Evolutionary conservation across 2,888 invertebrate species (phyloP).

Genomic region (Galerucella nymphaeae): DNA sequence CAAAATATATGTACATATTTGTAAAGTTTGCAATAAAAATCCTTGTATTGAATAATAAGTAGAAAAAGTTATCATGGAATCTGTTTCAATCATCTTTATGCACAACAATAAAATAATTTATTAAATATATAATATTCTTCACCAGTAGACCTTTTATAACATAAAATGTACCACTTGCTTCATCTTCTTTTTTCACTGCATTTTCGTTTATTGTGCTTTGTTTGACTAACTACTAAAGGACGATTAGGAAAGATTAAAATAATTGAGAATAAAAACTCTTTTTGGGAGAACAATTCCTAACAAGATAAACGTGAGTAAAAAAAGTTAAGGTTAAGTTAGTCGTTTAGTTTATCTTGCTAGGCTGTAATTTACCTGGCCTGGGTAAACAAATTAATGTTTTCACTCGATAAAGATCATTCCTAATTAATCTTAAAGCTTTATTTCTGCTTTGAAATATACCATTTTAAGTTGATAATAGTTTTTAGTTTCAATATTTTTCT

Average conservation of each 20-base stretch:
- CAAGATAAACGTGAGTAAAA: too few species aligned
- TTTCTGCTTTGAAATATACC: neutral
- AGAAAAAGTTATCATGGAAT: too few species aligned
- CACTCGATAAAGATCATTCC: neutral
- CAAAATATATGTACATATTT: neutral
- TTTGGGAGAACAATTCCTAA: neutral
- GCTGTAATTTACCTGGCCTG: too few species aligned
- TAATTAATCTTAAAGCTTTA: neutral
- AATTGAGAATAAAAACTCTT: neutral
- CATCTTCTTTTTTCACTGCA: neutral
- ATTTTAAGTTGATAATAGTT: neutral
- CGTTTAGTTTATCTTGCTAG: too few species aligned
- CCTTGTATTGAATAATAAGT: neutral
- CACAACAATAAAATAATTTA: neutral
- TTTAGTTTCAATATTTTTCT: too few species aligned
- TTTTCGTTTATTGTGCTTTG: neutral
- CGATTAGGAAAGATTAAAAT: neutral
- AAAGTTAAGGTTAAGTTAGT: too few species aligned
- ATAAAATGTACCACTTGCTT: neutral
- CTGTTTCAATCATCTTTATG: neutral
- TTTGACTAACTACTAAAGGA: neutral
- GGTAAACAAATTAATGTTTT: neutral
- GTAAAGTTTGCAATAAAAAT: neutral
- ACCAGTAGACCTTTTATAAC: neutral
- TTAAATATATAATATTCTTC: neutral